A percentile compares a stretch with the other conserved stretches of the same genome.
phyloP scores from a whole-genome alignment of 2,113 vertebrate genomes.

The Datnioides undecimradiatus region DNA sequence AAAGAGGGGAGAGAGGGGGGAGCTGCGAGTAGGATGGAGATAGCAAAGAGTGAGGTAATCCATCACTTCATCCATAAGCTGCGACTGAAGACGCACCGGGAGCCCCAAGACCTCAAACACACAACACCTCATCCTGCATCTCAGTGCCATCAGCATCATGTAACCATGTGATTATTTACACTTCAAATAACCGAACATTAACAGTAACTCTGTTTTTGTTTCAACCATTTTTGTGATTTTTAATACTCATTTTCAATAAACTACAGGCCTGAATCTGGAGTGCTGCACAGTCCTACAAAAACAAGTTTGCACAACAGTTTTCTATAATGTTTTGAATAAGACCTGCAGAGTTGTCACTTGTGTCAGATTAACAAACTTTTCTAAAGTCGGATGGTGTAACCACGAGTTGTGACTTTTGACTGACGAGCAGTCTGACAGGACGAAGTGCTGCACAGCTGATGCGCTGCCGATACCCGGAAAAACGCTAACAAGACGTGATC shows the following conservation, averaged over 20 bases:
- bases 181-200: not conserved
- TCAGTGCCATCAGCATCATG: not conserved
- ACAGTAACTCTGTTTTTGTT: not conserved
- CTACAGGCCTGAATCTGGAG: not conserved
- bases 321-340: no score
- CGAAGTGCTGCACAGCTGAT: not conserved
- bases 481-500: not conserved
- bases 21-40: constrained; percentile 47
- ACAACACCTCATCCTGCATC: constrained; percentile 9
- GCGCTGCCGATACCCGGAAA: no score
- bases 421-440: not conserved
- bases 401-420: not conserved
- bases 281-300: not conserved
- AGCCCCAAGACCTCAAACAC: not conserved
- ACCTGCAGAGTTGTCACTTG: no score
- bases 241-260: not conserved
- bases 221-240: not conserved
- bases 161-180: not conserved
- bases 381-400: no score
- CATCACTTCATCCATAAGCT: constrained; percentile 68
- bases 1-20: constrained; percentile 34
- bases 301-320: not conserved
- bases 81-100: constrained; percentile 60
- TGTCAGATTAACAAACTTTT: no score
- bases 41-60: constrained; percentile 62